Evolutionary conservation across 2,797 vertebrate genomes (phyloP), one percentile per base, ranked within the genome.

Genomic region (Epinephelus coioides): DNA sequence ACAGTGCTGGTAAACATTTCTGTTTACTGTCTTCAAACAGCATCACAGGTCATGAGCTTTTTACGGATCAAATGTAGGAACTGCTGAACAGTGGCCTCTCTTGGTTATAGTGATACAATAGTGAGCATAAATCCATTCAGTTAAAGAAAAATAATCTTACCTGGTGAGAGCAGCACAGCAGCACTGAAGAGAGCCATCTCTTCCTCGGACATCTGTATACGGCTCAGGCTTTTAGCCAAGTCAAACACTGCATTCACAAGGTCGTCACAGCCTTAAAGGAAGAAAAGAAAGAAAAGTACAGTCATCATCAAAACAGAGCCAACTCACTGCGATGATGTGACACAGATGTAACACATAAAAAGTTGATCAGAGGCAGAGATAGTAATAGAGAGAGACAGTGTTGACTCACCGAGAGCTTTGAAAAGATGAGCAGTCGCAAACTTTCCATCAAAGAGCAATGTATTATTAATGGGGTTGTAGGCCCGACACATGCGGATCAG

Each of bases 101-200:
- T 14, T 25, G 59, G 8, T 51, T 51, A 14, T 56, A 50, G 19
- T 47, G n/a, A 30, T 46, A 49, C 21, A 19, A 23, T 38, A 60
- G 12, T 11, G 1, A 17, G 12, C n/a, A 68, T 51, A 59, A 44
- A 75, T 30, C 4, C 4, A 23, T 65, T 59, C 3, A 21, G 12
- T 40, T 15, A 23, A 50, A 53, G 34, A 34, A 34, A 6, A 34
- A 15, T 40, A 0, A 69, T 83, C 82, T 82, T 27, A 98, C 97
- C 97, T 59, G 97, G 97, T 13, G 97, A 97, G 76, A 98, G 94
- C 66, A 98, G 93, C 67, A 98, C 96, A 0, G 96, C 94, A 0
- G 97, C 96, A 0, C 96, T 96, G 93, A 98, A 98, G 13, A 98
- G 94, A 18, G 97, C 97, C 69, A 97, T 96, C 87, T 97, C 97